Evolutionary conservation across 2,888 invertebrate species (phyloP).

Genomic region (Trichacis sp.): DNA sequence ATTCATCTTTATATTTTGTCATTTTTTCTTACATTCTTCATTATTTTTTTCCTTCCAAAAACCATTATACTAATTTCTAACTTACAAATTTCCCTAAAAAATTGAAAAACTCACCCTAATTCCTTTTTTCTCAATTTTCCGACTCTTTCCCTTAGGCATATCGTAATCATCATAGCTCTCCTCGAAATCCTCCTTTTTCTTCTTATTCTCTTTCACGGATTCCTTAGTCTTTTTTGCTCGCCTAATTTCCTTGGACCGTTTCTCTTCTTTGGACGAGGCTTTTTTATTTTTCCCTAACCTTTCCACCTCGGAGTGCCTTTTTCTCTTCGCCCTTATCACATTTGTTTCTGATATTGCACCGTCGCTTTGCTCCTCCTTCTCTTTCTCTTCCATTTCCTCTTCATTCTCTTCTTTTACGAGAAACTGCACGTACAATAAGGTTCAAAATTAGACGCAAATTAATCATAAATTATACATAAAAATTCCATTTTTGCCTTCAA

Average conservation of each 20-base stretch:
- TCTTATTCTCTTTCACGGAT: conserved; percentile 55
- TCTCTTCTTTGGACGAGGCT: conserved; percentile 52
- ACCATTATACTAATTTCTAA: too few species aligned
- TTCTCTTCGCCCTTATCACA: conserved; percentile 62
- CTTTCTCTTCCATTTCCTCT: conserved; percentile 47
- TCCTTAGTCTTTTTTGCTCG: conserved; percentile 49
- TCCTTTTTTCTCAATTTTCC: conserved; percentile 59
- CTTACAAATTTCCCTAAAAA: not conserved
- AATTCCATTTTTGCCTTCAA: too few species aligned
- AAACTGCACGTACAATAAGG: too few species aligned
- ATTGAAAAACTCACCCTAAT: conserved; percentile 32
- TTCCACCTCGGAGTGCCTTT: conserved; percentile 56
- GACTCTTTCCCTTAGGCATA: conserved; percentile 57
- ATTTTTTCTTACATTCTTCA: too few species aligned
- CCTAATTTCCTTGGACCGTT: conserved; percentile 42
- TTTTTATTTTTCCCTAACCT: conserved; percentile 61
- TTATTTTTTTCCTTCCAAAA: too few species aligned
- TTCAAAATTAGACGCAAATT: too few species aligned
- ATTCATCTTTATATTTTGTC: too few species aligned
- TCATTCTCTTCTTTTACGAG: conserved; percentile 37
- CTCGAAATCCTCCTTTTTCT: conserved; percentile 61
- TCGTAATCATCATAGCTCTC: conserved; percentile 56
- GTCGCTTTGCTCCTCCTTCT: conserved; percentile 51
- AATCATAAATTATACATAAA: too few species aligned
- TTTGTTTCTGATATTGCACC: conserved; percentile 61